Evolutionary conservation across 2,113 vertebrate species (phyloP).

Genomic region (Protobothrops mucrosquamatus): DNA sequence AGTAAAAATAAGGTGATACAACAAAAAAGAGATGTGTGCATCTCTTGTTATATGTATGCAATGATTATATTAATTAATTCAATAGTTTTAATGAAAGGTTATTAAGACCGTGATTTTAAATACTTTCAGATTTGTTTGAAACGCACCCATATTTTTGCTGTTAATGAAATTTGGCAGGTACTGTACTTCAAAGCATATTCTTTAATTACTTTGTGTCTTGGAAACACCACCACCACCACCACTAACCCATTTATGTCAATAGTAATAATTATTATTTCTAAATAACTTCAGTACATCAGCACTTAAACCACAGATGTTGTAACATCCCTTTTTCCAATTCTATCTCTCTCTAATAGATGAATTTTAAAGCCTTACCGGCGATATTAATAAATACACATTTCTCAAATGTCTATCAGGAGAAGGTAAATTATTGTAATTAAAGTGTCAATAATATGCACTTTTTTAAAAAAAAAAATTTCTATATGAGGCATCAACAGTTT

Average conservation of each 20-base stretch:
- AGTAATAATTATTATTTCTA: constrained; percentile 48
- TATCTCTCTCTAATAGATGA: constrained; percentile 36
- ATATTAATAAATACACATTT: constrained; percentile 38
- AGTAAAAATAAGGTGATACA: neutral
- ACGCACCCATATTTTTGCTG: neutral
- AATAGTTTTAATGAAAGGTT: neutral
- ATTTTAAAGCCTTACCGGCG: constrained; percentile 34
- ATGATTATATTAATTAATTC: neutral
- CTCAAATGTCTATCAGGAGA: constrained; percentile 49
- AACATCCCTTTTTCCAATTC: constrained; percentile 13
- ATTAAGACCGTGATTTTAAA: neutral
- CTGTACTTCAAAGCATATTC: neutral
- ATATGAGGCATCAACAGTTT: constrained; percentile 50
- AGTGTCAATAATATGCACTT: constrained; percentile 29
- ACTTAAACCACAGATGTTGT: constrained; percentile 40
- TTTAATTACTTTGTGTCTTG: constrained; percentile 33
- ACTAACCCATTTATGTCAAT: constrained; percentile 42
- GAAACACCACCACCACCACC: constrained; percentile 34
- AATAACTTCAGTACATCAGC: constrained; percentile 25
- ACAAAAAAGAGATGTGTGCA: neutral
- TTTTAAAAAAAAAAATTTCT: constrained; percentile 45
- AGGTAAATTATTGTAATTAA: constrained; percentile 56
- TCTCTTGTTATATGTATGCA: neutral
- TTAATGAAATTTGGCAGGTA: constrained; percentile 11
- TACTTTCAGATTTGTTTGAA: neutral